Conservation (phyloP, 2,797 vertebrate species). For the Pangasius larnaudii region DNA sequence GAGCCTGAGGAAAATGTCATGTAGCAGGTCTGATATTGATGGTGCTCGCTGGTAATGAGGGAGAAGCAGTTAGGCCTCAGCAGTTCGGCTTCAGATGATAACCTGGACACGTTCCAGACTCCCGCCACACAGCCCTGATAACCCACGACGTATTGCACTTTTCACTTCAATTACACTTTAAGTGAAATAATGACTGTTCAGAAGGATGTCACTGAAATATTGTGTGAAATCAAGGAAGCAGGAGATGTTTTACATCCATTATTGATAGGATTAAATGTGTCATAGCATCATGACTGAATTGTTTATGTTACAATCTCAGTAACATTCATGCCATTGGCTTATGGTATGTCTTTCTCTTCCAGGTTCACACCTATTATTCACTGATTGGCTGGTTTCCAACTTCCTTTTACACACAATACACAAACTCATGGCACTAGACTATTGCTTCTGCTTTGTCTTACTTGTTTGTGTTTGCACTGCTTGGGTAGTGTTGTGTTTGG, state of each 20-base stretch:
- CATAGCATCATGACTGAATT: not conserved
- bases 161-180: conserved; percentile 56
- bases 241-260: not conserved
- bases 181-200: conserved; percentile 56
- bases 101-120: conserved; percentile 55
- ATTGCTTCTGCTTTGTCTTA: conserved; percentile 5
- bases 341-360: not conserved
- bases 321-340: not conserved
- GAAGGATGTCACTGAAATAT: not conserved
- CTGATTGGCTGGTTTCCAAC: conserved; percentile 16
- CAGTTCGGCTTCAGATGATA: conserved; percentile 49
- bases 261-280: not conserved
- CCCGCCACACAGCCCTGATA: conserved; percentile 30
- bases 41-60: conserved; percentile 50
- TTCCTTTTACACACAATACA: not conserved
- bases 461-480: conserved; percentile 17
- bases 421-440: not conserved
- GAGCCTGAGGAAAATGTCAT: conserved; percentile 52
- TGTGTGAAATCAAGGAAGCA: not conserved
- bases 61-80: conserved; percentile 25
- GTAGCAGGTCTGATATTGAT: conserved; percentile 52
- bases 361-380: not conserved
- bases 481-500: not conserved
- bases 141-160: conserved; percentile 49
- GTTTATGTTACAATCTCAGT: not conserved